Conservation (phyloP, 2,113 vertebrate species). For the Saimiri boliviensis region DNA sequence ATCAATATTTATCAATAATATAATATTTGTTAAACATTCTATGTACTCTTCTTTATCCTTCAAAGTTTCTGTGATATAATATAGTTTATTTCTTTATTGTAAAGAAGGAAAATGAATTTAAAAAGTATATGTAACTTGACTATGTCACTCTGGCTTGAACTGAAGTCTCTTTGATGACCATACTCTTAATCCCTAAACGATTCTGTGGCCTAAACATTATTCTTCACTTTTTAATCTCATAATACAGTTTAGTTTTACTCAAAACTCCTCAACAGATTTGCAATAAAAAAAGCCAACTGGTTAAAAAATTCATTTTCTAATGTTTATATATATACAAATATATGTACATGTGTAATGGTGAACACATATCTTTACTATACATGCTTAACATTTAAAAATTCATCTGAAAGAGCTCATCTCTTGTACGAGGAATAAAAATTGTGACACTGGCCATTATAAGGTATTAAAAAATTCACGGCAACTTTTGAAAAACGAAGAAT, state of each 20-base stretch:
- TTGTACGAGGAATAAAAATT: constrained; percentile 60
- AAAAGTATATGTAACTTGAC: background rate
- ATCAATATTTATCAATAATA: background rate
- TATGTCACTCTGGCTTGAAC: background rate
- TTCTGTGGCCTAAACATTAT: background rate
- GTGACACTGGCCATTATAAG: constrained; percentile 69
- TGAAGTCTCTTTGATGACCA: background rate
- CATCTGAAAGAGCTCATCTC: constrained; percentile 47
- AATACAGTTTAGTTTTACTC: background rate
- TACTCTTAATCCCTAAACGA: background rate
- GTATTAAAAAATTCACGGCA: constrained; percentile 78
- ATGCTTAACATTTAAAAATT: constrained; percentile 59
- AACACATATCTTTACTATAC: constrained; percentile 19
- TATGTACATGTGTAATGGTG: background rate
- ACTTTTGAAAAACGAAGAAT: constrained; percentile 73
- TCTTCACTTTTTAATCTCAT: background rate
- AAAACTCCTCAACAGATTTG: background rate
- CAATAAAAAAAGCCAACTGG: background rate
- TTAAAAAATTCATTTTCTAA: constrained; percentile 6
- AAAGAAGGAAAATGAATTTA: background rate
- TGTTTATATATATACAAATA: background rate
- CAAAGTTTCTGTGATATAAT: background rate
- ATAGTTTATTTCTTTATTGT: background rate
- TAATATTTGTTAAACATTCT: background rate
- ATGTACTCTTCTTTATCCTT: background rate